Conservation (phyloP, 2,113 vertebrate species). For the Lophochroa leadbeateri region DNA sequence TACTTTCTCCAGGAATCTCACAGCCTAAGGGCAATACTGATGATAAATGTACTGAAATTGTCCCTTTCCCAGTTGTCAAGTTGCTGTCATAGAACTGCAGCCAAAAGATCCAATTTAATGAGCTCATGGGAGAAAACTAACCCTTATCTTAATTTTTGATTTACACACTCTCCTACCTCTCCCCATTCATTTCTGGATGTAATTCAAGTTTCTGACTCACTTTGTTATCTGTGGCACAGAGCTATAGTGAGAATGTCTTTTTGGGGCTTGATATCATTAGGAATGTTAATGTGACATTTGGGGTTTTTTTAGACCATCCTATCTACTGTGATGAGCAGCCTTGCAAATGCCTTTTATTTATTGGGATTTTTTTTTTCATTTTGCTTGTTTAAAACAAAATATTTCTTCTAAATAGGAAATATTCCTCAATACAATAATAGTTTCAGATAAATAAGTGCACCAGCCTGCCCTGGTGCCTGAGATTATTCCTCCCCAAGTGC, state of each 20-base stretch:
- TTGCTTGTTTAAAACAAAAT: neutral
- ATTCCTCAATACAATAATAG: neutral
- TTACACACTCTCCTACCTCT: neutral
- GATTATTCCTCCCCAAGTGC: neutral
- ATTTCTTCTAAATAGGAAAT: neutral
- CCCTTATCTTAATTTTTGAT: conserved; percentile 18
- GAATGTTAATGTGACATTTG: neutral
- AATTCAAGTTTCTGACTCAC: conserved; percentile 38
- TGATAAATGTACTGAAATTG: neutral
- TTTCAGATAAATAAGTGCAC: neutral
- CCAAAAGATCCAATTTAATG: conserved; percentile 17
- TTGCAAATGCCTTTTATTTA: neutral
- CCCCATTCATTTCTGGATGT: neutral
- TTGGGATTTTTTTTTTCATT: neutral
- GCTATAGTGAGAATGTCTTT: conserved; percentile 1
- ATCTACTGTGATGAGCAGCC: neutral
- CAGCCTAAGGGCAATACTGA: neutral
- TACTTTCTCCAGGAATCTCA: neutral
- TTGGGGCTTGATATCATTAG: neutral
- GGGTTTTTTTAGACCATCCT: neutral
- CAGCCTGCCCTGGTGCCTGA: neutral
- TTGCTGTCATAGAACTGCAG: neutral
- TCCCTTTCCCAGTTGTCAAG: neutral
- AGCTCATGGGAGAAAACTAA: conserved; percentile 40
- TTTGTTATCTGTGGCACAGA: conserved; percentile 16